A percentile compares a stretch with the other conserved stretches of the same genome.
phyloP scores from a whole-genome alignment of 2,113 vertebrate genomes.

The Malaclemys terrapin region DNA sequence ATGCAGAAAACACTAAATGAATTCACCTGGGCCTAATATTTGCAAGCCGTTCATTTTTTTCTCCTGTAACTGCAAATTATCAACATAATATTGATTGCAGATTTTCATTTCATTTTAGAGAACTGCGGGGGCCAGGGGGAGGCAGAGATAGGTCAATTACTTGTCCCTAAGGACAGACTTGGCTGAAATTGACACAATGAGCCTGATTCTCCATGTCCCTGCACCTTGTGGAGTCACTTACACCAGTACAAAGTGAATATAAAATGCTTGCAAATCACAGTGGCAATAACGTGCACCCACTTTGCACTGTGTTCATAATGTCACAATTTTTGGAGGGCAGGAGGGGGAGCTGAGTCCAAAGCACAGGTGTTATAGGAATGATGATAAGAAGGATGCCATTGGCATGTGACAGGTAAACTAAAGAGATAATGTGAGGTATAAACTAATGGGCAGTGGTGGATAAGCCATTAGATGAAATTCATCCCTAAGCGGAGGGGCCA shows the following conservation, averaged over 20 bases:
- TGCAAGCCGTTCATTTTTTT: neutral
- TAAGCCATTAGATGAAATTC: neutral
- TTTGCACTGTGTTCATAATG: neutral
- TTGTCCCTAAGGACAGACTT: neutral
- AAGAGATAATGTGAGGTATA: neutral
- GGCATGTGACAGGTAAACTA: neutral
- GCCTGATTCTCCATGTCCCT: neutral
- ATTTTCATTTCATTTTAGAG: neutral
- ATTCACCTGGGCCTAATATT: neutral
- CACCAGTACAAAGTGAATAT: neutral
- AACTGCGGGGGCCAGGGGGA: neutral
- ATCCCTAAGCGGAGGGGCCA: neutral
- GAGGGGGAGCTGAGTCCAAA: neutral
- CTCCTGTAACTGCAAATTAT: neutral
- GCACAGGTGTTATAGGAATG: neutral
- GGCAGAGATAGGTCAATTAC: neutral
- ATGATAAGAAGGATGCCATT: neutral
- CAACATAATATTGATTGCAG: neutral
- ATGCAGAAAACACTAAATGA: slow-evolving; percentile 6
- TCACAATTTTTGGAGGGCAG: neutral
- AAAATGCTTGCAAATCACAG: neutral
- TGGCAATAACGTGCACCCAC: neutral
- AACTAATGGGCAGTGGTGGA: neutral
- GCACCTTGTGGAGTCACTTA: fast-evolving
- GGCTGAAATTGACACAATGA: neutral